A percentile compares a stretch with the other conserved stretches of the same genome.
Conservation (phyloP, 2,888 invertebrate species). For the Drosophila anceps region DNA sequence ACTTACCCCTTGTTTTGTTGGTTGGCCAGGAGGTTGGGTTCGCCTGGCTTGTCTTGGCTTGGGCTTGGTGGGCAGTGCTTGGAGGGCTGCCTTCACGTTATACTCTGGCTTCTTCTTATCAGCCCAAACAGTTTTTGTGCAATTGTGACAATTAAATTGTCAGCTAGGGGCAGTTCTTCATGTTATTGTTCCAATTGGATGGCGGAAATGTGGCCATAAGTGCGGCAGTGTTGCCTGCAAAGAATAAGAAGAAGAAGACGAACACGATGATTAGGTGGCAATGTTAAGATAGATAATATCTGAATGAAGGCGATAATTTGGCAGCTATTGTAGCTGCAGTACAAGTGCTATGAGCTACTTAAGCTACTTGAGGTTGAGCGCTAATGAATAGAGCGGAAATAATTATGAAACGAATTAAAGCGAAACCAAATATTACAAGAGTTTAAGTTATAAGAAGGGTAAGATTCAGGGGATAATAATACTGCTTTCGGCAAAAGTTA, state of each 20-base stretch:
- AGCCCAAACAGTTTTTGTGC: constrained; percentile 48
- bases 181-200: constrained; percentile 39
- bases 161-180: constrained; percentile 48
- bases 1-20: constrained; percentile 53
- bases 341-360: constrained; percentile 26
- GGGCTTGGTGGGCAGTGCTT: too few species aligned
- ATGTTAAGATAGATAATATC: constrained; percentile 43
- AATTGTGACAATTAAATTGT: constrained; percentile 60
- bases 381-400: background rate
- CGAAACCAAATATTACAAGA: too few species aligned
- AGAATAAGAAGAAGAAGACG: constrained; percentile 20
- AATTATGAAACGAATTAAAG: background rate
- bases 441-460: background rate
- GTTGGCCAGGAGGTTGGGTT: constrained; percentile 8
- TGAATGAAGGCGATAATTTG: constrained; percentile 43
- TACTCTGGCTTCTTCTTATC: constrained; percentile 53
- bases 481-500: background rate
- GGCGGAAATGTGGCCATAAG: constrained; percentile 51
- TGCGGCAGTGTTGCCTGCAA: constrained; percentile 49
- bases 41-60: too few species aligned
- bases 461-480: background rate
- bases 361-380: constrained; percentile 11
- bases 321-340: constrained; percentile 6
- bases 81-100: constrained; percentile 11
- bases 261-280: constrained; percentile 47